Conservation (phyloP, 2,797 vertebrate species). For the Chiloscyllium punctatum region DNA sequence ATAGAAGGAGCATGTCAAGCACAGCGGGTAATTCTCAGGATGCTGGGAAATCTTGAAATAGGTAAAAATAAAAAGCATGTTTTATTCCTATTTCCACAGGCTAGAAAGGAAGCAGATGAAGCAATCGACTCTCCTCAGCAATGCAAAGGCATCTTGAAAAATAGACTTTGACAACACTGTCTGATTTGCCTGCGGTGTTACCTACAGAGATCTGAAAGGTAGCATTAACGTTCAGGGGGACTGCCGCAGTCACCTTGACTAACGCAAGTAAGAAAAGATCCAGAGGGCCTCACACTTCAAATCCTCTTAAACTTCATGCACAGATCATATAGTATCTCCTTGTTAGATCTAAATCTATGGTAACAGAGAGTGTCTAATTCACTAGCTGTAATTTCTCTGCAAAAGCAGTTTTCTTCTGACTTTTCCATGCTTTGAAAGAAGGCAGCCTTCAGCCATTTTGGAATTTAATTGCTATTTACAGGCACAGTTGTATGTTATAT, state of each 20-base stretch:
- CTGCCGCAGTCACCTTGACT: slow-evolving; percentile 3
- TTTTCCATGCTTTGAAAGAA: neutral
- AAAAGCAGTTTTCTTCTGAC: neutral
- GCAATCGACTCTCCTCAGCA: neutral
- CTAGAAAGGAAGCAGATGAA: slow-evolving; percentile 18
- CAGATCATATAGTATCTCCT: slow-evolving; percentile 33
- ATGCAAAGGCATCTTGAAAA: neutral
- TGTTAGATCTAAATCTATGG: slow-evolving; percentile 35
- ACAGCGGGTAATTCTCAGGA: neutral
- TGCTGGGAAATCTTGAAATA: neutral
- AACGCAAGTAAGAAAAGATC: neutral
- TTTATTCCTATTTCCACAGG: neutral
- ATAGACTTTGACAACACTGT: neutral
- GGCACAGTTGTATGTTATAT: neutral
- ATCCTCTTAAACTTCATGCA: slow-evolving; percentile 25
- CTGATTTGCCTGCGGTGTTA: slow-evolving; percentile 17
- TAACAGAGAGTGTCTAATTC: slow-evolving; percentile 35
- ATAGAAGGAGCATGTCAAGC: neutral
- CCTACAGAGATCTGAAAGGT: slow-evolving; percentile 1
- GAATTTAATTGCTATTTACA: slow-evolving; percentile 27
- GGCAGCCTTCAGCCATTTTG: slow-evolving; percentile 23
- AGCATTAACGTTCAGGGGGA: neutral
- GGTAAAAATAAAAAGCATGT: neutral
- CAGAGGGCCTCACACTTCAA: slow-evolving; percentile 29
- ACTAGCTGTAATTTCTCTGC: slow-evolving; percentile 24